Percentiles rank a stretch among this genome's conserved stretches.
Evolutionary conservation across 1,140 invertebrate species (phyloP).

Genomic region (Pygmarrhopalites habei): DNA sequence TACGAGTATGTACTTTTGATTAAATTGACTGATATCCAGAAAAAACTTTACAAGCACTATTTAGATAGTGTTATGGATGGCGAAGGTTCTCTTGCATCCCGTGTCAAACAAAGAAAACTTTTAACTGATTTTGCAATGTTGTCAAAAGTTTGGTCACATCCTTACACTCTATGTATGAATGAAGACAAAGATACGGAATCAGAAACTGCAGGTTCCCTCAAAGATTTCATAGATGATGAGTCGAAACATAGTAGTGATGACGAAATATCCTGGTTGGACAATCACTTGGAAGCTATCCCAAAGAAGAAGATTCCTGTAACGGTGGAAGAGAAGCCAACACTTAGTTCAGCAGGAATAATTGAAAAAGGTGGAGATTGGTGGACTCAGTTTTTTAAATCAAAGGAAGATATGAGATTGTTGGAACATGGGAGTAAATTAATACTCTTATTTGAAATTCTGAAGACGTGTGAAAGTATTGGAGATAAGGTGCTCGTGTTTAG

Average conservation of each 20-base stretch:
- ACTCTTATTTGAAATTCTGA: conserved; percentile 44
- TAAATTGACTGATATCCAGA: conserved; percentile 49
- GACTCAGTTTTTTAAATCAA: conserved; percentile 52
- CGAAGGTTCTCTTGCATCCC: neutral
- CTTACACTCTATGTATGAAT: conserved; percentile 68
- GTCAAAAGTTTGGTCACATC: conserved; percentile 89
- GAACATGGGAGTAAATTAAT: conserved; percentile 44
- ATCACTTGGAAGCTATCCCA: no score
- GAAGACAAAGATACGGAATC: conserved; percentile 42
- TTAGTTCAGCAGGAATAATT: conserved; percentile 4
- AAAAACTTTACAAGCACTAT: conserved; percentile 48
- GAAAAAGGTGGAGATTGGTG: conserved; percentile 39
- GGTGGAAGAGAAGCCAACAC: conserved; percentile 44
- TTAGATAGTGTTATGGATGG: conserved; percentile 32
- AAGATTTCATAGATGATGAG: conserved; percentile 69
- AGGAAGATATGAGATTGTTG: conserved; percentile 54
- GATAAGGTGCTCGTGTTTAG: conserved; percentile 86
- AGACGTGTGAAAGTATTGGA: conserved; percentile 45
- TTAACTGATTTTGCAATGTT: conserved; percentile 82
- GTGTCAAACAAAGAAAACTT: conserved; percentile 45
- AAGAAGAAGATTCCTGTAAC: no score
- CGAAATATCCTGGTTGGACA: no score
- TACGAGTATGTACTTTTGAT: conserved; percentile 55
- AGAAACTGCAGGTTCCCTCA: conserved; percentile 62
- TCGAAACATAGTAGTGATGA: conserved; percentile 33